phyloP scores from a whole-genome alignment of 1,140 invertebrate genomes.

The Drosophila kohkoa region DNA sequence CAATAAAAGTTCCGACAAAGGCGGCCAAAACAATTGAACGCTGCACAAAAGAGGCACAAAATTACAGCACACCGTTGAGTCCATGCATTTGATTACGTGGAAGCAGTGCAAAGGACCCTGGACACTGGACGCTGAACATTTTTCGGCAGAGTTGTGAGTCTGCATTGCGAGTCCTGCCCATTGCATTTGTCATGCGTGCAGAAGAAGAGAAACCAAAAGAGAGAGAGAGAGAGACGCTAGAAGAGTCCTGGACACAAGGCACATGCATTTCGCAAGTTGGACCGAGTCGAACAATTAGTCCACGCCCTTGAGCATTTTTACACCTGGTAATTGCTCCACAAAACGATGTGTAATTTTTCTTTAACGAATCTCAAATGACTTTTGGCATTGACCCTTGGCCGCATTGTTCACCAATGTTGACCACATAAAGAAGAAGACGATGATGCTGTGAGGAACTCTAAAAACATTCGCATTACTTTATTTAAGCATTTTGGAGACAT shows the following conservation, averaged over 20 bases:
- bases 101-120: slow-evolving; percentile 19
- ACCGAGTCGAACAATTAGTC: slow-evolving; percentile 72
- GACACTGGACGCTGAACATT: background rate
- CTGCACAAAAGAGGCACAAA: slow-evolving; percentile 67
- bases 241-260: slow-evolving; percentile 20
- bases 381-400: slow-evolving; percentile 49
- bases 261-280: slow-evolving; percentile 52
- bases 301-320: slow-evolving; percentile 71
- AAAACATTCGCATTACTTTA: slow-evolving; percentile 30
- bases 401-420: slow-evolving; percentile 47
- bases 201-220: background rate
- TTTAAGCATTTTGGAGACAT: slow-evolving; percentile 49
- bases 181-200: slow-evolving; percentile 61
- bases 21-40: slow-evolving; percentile 60
- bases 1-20: slow-evolving; percentile 80
- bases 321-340: slow-evolving; percentile 82
- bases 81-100: slow-evolving; percentile 52
- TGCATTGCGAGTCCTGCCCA: slow-evolving; percentile 20
- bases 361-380: slow-evolving; percentile 80
- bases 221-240: no score
- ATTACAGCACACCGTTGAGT: slow-evolving; percentile 60
- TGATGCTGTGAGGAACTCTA: slow-evolving; percentile 25
- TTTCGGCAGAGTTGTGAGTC: background rate
- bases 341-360: slow-evolving; percentile 79
- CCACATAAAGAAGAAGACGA: slow-evolving; percentile 14